Base-by-base conservation (phyloP, 2,797 vertebrate genomes). In the Sebastes kiyomatsui region DNA sequence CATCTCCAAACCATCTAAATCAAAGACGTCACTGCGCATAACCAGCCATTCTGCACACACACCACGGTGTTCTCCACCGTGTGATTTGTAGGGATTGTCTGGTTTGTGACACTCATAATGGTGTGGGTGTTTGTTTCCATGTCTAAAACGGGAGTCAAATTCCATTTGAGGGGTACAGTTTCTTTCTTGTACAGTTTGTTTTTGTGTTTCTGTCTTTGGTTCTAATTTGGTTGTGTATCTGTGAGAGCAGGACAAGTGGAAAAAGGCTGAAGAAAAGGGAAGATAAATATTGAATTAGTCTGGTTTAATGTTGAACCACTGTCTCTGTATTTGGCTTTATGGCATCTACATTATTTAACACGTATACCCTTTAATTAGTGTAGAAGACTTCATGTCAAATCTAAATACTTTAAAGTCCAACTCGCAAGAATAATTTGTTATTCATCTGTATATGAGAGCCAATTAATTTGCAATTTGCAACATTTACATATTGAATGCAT, bases 1-100 rank as follows among this genome's bases (percentile, higher is more conserved):
- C 66, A 35, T 87, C 81, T 79, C 46, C 35, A 75, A 75, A 72
- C 65, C 70, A 38, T 69, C 59, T 55, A 75, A 85, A 72, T 80
- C 59, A 81, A 79, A 87, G 42, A 61, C 22, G 28, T 75, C 72
- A 60, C 30, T 72, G 77, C 46, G 70, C 59, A 80, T 72, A 77
- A 81, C 22, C 67, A 82, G 66, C 49, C 4, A 55, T 13, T 84
- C 68, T 65, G 58, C 2, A 22, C 14, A 33, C 54, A 72, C 22
- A 9, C 28, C 67, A 52, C 0, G 2, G 16, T 6, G 30, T 56
- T 67, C 66, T 52, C 64, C 3, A 35, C 8, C 27, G 23, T 77
- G 20, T 82, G n/a, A 80, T 85, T 67, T 79, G 70, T 12, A 49
- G 11, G 54, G 33, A 83, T 72, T 49, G 79, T 72, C 22, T 55